These are phyloP conservation scores for Lepilemur ruficaudatus DNA, from an alignment of 2,797 vertebrate species.

Conservation along the genomic window DNA sequence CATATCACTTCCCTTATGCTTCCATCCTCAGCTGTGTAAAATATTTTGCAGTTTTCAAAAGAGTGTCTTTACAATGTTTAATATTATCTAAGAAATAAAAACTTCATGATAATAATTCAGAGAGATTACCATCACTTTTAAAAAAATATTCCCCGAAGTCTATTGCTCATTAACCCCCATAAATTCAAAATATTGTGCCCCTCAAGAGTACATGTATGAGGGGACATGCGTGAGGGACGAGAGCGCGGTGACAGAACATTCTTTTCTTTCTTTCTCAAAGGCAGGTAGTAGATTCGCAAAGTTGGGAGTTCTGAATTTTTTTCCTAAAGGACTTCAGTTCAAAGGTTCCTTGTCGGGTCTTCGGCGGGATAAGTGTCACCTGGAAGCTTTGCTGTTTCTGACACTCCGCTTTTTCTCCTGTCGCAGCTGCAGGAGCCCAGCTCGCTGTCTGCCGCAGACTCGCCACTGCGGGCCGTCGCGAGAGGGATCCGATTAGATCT, in stretches of 20 bases:
- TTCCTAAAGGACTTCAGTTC: constrained; percentile 65
- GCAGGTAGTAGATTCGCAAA: constrained; percentile 54
- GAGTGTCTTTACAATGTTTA: background rate
- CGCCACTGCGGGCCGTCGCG: background rate
- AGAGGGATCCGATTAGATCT: constrained; percentile 38
- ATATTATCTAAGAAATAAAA: constrained; percentile 17
- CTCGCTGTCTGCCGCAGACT: constrained; percentile 29
- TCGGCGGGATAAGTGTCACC: constrained; percentile 21
- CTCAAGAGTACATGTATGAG: constrained; percentile 29
- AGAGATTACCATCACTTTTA: background rate
- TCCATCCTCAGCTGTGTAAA: background rate
- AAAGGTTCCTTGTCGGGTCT: constrained; percentile 35
- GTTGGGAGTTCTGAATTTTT: constrained; percentile 61
- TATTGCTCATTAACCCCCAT: constrained; percentile 58
- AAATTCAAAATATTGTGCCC: constrained; percentile 68
- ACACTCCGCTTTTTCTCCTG: constrained; percentile 59
- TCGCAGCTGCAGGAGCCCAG: constrained; percentile 28
- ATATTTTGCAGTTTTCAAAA: constrained; percentile 40
- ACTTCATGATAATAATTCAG: background rate
- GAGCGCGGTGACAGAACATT: constrained; percentile 59
- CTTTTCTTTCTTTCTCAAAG: constrained; percentile 74
- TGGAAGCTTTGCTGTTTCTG: constrained; percentile 56
- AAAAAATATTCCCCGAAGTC: constrained; percentile 51
- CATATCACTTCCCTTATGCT: background rate
- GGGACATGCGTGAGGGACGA: background rate